phyloP scores from a whole-genome alignment of 2,888 invertebrate species.

The Sepioteuthis lessoniana region DNA sequence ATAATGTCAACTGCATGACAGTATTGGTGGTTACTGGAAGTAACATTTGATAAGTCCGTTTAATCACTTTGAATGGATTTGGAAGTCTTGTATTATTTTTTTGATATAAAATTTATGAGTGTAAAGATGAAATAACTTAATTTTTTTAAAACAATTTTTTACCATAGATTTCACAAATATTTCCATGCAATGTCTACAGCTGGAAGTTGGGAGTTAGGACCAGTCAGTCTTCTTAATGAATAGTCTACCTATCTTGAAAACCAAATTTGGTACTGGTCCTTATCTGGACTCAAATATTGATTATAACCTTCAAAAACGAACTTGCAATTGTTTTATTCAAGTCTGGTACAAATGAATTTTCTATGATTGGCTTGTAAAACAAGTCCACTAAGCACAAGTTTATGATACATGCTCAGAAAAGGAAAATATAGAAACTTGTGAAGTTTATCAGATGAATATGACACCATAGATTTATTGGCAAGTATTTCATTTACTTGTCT shows the following conservation, averaged over 20 bases:
- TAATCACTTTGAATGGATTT: no score
- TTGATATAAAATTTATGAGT: no score
- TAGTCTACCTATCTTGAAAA: neutral
- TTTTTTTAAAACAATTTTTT: no score
- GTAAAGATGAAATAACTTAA: no score
- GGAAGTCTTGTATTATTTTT: no score
- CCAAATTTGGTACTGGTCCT: neutral
- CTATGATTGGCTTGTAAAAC: neutral
- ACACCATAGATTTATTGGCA: neutral
- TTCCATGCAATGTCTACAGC: no score
- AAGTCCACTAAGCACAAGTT: neutral
- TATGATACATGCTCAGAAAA: neutral
- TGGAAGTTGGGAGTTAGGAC: neutral
- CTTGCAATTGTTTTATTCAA: neutral
- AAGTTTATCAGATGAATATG: neutral
- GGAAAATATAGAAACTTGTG: neutral
- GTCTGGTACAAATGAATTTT: neutral
- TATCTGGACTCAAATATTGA: neutral
- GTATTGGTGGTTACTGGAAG: no score
- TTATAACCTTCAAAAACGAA: neutral
- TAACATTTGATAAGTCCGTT: no score
- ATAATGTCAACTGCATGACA: no score
- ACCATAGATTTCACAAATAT: no score
- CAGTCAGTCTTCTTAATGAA: neutral
- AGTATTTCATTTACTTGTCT: conserved; percentile 5